phyloP scores from a whole-genome alignment of 2,888 invertebrate species.

The Ennomos fuscantarius region DNA sequence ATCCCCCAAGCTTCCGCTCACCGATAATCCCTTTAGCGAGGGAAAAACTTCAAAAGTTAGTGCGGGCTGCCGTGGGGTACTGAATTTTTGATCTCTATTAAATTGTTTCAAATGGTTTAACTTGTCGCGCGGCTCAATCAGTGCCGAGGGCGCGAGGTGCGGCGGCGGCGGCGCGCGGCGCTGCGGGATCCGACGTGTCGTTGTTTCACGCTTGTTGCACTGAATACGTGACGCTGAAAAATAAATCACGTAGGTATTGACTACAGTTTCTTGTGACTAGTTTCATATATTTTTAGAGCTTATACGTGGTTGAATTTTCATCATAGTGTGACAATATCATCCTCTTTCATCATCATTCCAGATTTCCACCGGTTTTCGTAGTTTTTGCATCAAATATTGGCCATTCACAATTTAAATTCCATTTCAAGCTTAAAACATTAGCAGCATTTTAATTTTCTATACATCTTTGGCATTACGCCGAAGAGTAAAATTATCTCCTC shows the following conservation, averaged over 20 bases:
- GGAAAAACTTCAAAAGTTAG: slow-evolving; percentile 85
- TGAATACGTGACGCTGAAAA: slow-evolving; percentile 62
- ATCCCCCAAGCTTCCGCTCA: slow-evolving; percentile 77
- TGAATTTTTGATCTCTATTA: slow-evolving; percentile 85
- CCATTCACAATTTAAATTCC: too few relatives aligned
- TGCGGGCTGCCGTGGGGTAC: slow-evolving; percentile 76
- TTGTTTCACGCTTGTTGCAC: slow-evolving; percentile 67
- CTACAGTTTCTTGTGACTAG: neutral
- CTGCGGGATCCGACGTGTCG: slow-evolving; percentile 33
- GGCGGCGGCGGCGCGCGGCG: slow-evolving; percentile 37
- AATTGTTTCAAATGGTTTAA: slow-evolving; percentile 86
- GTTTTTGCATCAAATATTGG: too few relatives aligned
- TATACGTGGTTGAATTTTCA: too few relatives aligned
- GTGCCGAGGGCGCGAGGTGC: slow-evolving; percentile 59
- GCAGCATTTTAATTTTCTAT: too few relatives aligned
- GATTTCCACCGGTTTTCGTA: too few relatives aligned
- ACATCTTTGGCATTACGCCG: too few relatives aligned
- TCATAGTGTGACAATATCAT: too few relatives aligned
- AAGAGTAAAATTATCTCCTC: too few relatives aligned
- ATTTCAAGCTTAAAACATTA: too few relatives aligned
- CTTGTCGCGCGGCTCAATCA: slow-evolving; percentile 86
- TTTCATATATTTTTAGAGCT: too few relatives aligned
- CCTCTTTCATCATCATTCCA: too few relatives aligned
- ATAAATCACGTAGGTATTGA: slow-evolving; percentile 21
- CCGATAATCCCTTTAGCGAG: slow-evolving; percentile 83